These are phyloP conservation scores for Rhopalosiphum maidis DNA, from an alignment of 1,140 invertebrate species.

Conservation along the genomic window DNA sequence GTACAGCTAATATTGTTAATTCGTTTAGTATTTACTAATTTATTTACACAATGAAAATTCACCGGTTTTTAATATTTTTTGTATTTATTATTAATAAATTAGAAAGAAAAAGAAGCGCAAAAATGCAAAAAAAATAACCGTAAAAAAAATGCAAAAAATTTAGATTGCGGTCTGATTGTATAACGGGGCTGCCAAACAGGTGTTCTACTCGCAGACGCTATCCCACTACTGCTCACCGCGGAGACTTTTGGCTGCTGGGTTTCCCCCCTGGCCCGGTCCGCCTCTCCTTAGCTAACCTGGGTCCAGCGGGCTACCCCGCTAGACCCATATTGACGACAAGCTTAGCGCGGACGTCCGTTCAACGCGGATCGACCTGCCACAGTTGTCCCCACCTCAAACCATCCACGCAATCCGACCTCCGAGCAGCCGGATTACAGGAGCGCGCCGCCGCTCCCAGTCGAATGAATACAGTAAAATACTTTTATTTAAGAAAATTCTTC, in stretches of 20 bases:
- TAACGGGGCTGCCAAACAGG: slow-evolving; percentile 81
- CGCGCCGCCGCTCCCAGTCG: slow-evolving; percentile 83
- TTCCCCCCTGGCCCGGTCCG: slow-evolving; percentile 95
- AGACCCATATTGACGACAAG: slow-evolving; percentile 90
- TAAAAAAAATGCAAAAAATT: slow-evolving; percentile 44
- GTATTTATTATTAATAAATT: too few relatives aligned
- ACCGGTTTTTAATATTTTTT: too few relatives aligned
- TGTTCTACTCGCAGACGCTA: slow-evolving; percentile 91
- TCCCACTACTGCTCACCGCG: slow-evolving; percentile 96
- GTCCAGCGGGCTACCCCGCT: slow-evolving; percentile 76
- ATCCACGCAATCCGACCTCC: slow-evolving; percentile 85
- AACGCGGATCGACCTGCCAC: slow-evolving; percentile 74
- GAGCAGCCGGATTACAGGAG: slow-evolving; percentile 93
- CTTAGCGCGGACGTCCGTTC: slow-evolving; percentile 87
- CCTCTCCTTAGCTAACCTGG: slow-evolving; percentile 94
- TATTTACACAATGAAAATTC: too few relatives aligned
- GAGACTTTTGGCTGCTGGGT: slow-evolving; percentile 96
- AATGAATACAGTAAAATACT: too few relatives aligned
- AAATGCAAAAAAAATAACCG: neutral
- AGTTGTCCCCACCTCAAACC: slow-evolving; percentile 82
- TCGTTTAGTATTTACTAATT: too few relatives aligned
- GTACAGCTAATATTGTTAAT: too few relatives aligned
- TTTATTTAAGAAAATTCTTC: too few relatives aligned
- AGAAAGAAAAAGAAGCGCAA: too few relatives aligned
- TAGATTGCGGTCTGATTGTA: slow-evolving; percentile 75